Conservation (phyloP, 2,113 vertebrate genomes). For the Galemys pyrenaicus region DNA sequence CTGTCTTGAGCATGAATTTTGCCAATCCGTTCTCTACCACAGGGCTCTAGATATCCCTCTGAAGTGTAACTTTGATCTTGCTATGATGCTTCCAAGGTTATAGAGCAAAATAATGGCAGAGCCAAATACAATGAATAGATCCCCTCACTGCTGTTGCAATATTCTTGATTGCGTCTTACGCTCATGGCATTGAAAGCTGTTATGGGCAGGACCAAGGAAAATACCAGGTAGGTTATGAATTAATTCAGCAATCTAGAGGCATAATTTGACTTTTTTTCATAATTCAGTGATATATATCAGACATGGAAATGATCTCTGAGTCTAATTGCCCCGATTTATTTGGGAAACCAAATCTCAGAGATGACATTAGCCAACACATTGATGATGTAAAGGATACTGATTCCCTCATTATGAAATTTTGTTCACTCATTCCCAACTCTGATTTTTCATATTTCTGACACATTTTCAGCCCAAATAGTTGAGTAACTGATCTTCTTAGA, state of each 20-base stretch:
- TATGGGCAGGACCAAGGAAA: background rate
- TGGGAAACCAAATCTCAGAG: background rate
- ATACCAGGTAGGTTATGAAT: background rate
- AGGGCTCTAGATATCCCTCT: background rate
- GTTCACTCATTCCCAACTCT: background rate
- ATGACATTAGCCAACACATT: background rate
- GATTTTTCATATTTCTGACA: background rate
- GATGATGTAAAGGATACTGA: background rate
- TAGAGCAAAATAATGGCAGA: no score
- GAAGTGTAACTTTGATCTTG: background rate
- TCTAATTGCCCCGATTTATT: background rate
- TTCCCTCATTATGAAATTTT: background rate
- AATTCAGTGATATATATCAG: background rate
- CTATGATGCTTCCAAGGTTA: background rate
- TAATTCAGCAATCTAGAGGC: background rate
- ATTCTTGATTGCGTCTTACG: background rate
- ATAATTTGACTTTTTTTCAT: background rate
- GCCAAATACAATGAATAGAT: background rate
- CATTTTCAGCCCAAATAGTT: background rate
- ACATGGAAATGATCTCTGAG: background rate
- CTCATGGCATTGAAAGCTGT: background rate
- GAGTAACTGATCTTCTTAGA: background rate
- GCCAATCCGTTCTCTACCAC: background rate
- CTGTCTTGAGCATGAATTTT: background rate
- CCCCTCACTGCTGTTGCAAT: background rate